Percentiles rank a stretch among this genome's conserved stretches.
Conservation (phyloP, 2,797 vertebrate species). For the Typhlichthys eigenmanni region DNA sequence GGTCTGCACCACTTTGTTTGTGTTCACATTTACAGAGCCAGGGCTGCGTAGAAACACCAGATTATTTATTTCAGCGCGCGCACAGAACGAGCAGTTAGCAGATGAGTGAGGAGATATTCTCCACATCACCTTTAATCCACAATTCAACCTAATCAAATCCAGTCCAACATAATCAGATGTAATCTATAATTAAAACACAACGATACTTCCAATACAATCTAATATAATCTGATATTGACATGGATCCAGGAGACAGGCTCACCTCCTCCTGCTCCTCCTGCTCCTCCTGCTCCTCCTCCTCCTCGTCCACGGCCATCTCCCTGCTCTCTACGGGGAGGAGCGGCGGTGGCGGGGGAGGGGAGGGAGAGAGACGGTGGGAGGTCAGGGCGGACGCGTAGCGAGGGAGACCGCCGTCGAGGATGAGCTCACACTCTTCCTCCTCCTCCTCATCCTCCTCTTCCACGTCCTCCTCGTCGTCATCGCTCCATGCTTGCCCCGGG, state of each 20-base stretch:
- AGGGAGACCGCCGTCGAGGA: constrained; percentile 75
- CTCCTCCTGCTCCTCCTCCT: constrained; percentile 13
- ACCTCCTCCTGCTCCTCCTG: constrained; percentile 51
- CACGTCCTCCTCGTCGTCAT: constrained; percentile 78
- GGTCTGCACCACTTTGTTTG: too few species aligned
- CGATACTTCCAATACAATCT: too few species aligned
- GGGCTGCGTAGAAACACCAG: too few species aligned
- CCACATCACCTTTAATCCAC: too few species aligned
- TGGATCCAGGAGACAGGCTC: constrained; percentile 2
- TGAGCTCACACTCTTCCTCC: constrained; percentile 80
- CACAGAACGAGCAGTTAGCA: too few species aligned
- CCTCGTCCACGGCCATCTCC: constrained; percentile 89
- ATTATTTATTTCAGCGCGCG: too few species aligned
- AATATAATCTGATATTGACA: too few species aligned
- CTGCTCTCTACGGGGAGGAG: constrained; percentile 59
- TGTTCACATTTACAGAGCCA: too few species aligned
- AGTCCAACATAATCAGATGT: too few species aligned
- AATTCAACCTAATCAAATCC: too few species aligned
- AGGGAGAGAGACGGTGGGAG: constrained; percentile 30
- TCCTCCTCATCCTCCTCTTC: constrained; percentile 80
- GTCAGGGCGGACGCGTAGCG: constrained; percentile 60
- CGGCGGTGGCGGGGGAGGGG: constrained; percentile 12
- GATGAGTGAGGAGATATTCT: too few species aligned
- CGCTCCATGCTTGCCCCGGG: constrained; percentile 76
- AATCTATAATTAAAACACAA: too few species aligned